A percentile compares a stretch with the other conserved stretches of the same genome.
These are phyloP conservation scores for Lagorchestes hirsutus DNA, from an alignment of 2,797 vertebrate species.

Conservation along the genomic window DNA sequence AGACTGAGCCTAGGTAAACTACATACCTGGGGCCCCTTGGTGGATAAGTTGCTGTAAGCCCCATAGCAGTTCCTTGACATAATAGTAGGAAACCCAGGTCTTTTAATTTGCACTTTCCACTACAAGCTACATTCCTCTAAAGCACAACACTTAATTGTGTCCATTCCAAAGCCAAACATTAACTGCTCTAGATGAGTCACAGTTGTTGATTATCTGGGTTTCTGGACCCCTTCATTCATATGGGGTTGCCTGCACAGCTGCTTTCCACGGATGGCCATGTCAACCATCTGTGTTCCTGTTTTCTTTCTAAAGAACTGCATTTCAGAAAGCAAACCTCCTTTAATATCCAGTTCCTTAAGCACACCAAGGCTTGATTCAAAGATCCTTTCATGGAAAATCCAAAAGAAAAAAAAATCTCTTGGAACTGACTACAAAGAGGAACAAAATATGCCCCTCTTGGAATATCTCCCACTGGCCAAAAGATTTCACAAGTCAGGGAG, in stretches of 20 bases:
- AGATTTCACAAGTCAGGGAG: background rate
- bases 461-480: background rate
- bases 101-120: background rate
- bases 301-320: background rate
- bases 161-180: background rate
- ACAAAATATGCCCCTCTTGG: background rate
- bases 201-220: background rate
- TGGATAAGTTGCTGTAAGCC: background rate
- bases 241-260: background rate
- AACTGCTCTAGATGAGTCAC: background rate
- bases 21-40: background rate
- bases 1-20: background rate
- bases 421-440: background rate
- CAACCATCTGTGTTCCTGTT: background rate
- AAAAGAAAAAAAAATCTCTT: background rate
- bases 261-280: background rate
- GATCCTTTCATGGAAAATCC: conserved; percentile 29
- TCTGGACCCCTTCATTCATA: background rate
- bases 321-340: background rate
- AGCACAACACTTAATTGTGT: background rate
- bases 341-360: conserved; percentile 14
- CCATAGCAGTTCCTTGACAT: background rate
- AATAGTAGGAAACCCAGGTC: background rate
- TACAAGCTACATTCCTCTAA: too few relatives aligned
- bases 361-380: background rate